Percentiles rank a stretch among this genome's conserved stretches.
Evolutionary conservation across 2,888 invertebrate genomes (phyloP).

Genomic region (Molanna angustata): DNA sequence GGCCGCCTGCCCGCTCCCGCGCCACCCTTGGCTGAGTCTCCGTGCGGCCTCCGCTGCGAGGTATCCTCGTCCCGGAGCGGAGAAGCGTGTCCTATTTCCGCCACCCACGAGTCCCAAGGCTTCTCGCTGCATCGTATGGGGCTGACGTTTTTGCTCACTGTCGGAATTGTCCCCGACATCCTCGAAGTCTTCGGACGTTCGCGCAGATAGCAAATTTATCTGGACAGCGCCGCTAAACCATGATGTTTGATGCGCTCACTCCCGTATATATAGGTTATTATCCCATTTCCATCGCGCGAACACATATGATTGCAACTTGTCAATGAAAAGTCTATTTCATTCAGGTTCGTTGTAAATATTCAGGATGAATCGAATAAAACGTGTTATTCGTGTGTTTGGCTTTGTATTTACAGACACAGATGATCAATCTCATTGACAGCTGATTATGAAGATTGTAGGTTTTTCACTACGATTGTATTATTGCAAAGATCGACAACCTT

Average conservation of each 20-base stretch:
- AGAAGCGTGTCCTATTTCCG: conserved; percentile 51
- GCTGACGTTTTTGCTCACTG: conserved; percentile 48
- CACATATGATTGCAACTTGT: conserved; percentile 15
- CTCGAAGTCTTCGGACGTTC: conserved; percentile 34
- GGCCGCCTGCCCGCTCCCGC: conserved; percentile 37
- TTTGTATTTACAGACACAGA: conserved; percentile 58
- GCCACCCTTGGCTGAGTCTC: conserved; percentile 42
- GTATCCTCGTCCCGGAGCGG: conserved; percentile 45
- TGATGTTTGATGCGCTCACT: conserved; percentile 39
- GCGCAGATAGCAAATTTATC: too few species aligned
- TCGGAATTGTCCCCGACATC: conserved; percentile 51
- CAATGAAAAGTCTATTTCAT: background rate
- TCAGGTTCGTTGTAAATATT: conserved; percentile 6
- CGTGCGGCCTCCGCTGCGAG: too few species aligned
- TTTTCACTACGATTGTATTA: conserved; percentile 37
- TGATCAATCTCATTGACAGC: conserved; percentile 59
- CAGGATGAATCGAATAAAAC: conserved; percentile 36
- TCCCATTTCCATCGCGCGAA: conserved; percentile 48
- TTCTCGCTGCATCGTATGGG: conserved; percentile 53
- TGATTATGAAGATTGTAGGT: conserved; percentile 58
- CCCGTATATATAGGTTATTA: conserved; percentile 50
- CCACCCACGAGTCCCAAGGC: conserved; percentile 54
- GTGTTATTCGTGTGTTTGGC: conserved; percentile 54
- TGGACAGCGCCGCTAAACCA: too few species aligned
- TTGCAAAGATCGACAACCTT: conserved; percentile 28